Percentiles rank a stretch among this genome's conserved stretches.
Evolutionary conservation across 2,113 vertebrate genomes (phyloP).

Genomic region (Saguinus imperator): DNA sequence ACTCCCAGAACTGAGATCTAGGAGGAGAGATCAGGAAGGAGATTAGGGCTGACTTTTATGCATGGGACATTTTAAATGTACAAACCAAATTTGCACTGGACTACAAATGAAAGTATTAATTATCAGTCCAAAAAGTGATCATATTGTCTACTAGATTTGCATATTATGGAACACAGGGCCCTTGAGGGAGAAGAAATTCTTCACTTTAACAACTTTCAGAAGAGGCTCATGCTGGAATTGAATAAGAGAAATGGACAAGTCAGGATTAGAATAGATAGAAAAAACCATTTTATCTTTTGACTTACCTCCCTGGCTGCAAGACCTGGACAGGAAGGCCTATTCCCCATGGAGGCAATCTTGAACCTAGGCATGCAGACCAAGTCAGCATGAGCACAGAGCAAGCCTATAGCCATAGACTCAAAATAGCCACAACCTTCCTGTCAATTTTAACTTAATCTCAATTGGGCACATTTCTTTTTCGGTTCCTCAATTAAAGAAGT

Average conservation of each 20-base stretch:
- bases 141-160: not conserved
- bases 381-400: not conserved
- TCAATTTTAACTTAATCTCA: not conserved
- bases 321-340: not conserved
- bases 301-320: not conserved
- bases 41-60: not conserved
- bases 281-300: not conserved
- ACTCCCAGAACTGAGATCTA: not conserved
- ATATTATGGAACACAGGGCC: not conserved
- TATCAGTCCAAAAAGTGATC: not conserved
- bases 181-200: not conserved
- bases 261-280: not conserved
- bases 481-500: not conserved
- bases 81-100: not conserved
- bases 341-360: not conserved
- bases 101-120: not conserved
- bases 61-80: not conserved
- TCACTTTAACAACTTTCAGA: not conserved
- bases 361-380: not conserved
- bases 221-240: not conserved
- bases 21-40: not conserved
- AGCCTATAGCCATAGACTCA: not conserved
- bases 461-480: not conserved
- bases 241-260: not conserved
- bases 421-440: not conserved